Evolutionary conservation across 2,113 vertebrate genomes (phyloP).

Genomic region (Regulus satrapa): DNA sequence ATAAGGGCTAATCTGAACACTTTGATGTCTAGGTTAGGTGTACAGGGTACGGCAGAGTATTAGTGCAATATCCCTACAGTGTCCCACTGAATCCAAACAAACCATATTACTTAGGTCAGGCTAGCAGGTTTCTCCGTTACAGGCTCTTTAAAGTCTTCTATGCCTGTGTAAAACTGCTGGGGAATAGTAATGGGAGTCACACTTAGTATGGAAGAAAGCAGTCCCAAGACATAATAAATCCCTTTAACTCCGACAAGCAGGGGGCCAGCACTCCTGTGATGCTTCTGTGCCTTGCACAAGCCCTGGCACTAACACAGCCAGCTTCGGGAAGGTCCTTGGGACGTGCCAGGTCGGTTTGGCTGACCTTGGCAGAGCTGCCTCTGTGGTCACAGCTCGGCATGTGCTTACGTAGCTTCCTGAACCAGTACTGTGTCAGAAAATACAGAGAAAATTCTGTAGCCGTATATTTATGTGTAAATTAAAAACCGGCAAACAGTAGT

Average conservation of each 20-base stretch:
- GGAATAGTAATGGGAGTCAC: neutral
- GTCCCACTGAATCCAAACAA: slow-evolving; percentile 5
- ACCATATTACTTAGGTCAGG: neutral
- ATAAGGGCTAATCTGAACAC: slow-evolving; percentile 28
- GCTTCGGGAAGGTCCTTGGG: neutral
- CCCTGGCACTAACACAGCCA: neutral
- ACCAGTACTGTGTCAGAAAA: neutral
- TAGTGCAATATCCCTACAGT: slow-evolving; percentile 45
- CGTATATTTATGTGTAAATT: slow-evolving; percentile 31
- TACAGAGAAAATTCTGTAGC: neutral
- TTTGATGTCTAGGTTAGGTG: slow-evolving; percentile 21
- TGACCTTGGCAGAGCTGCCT: neutral
- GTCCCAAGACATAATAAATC: neutral
- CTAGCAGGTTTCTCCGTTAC: neutral
- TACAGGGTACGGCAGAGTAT: slow-evolving; percentile 14
- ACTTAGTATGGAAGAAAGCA: neutral
- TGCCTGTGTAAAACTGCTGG: neutral
- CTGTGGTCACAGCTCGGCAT: neutral
- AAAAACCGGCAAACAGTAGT: neutral
- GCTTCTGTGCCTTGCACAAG: neutral
- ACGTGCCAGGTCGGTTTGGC: neutral
- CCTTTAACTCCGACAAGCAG: neutral
- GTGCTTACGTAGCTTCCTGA: neutral
- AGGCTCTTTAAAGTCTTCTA: neutral
- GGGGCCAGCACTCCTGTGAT: neutral